A percentile compares a stretch with the other conserved stretches of the same genome.
phyloP scores from a whole-genome alignment of 2,888 invertebrate genomes.

The Globia sparganii region DNA sequence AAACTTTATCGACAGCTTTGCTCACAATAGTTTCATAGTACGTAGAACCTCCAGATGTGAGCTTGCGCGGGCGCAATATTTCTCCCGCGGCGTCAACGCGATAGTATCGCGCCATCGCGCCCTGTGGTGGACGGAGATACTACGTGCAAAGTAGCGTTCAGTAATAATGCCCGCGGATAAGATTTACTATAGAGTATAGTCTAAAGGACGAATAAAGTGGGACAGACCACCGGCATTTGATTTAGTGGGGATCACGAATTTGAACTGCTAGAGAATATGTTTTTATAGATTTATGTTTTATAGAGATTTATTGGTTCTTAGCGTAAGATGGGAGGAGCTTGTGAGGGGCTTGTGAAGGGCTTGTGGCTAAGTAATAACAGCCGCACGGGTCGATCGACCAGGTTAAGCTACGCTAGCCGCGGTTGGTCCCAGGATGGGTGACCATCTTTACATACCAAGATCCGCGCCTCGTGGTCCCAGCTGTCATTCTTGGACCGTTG shows the following conservation, averaged over 20 bases:
- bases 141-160: conserved; percentile 63
- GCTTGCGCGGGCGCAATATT: conserved; percentile 71
- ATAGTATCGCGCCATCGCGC: conserved; percentile 73
- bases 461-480: neutral
- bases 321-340: conserved; percentile 11
- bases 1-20: conserved; percentile 4
- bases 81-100: conserved; percentile 72
- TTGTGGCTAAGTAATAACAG: neutral
- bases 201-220: conserved; percentile 65
- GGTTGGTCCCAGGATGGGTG: neutral
- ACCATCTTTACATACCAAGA: neutral
- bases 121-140: conserved; percentile 69
- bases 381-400: neutral
- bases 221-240: conserved; percentile 67
- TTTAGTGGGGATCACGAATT: conserved; percentile 59
- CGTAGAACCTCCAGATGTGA: conserved; percentile 54
- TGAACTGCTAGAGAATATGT: conserved; percentile 50
- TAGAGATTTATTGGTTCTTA: conserved; percentile 33
- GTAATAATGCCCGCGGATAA: conserved; percentile 65
- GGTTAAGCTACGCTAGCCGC: neutral
- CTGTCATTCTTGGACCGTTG: neutral
- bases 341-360: neutral
- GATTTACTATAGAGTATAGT: conserved; percentile 57
- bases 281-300: conserved; percentile 28
- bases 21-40: conserved; percentile 38